phyloP scores from a whole-genome alignment of 2,797 vertebrate species.

The Protonibea diacanthus region DNA sequence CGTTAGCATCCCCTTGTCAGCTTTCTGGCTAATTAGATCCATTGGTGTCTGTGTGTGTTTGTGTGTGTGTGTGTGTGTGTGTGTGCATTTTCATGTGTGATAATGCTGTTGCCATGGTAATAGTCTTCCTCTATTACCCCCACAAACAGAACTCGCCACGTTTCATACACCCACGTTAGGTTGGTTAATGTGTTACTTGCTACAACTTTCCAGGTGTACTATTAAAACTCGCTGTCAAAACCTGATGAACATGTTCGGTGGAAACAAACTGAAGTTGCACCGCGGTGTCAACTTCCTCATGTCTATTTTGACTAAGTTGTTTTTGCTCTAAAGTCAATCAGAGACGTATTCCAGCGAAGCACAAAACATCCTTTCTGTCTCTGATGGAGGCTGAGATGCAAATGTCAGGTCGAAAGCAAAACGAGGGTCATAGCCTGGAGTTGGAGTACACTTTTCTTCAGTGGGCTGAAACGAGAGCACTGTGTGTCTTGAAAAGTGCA shows the following conservation, averaged over 20 bases:
- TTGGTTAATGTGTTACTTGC: slow-evolving; percentile 36
- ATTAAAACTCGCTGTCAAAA: neutral
- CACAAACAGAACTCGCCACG: slow-evolving; percentile 59
- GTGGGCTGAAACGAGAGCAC: slow-evolving; percentile 11
- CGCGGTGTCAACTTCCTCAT: neutral
- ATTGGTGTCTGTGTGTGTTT: slow-evolving; percentile 30
- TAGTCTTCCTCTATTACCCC: slow-evolving; percentile 67
- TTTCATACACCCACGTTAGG: slow-evolving; percentile 57
- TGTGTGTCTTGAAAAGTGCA: slow-evolving; percentile 27
- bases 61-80: slow-evolving; percentile 17
- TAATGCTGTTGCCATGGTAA: slow-evolving; percentile 76
- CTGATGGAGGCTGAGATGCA: slow-evolving; percentile 16
- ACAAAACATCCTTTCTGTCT: neutral
- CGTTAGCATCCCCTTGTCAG: slow-evolving; percentile 73
- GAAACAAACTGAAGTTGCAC: neutral
- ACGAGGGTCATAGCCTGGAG: slow-evolving; percentile 49
- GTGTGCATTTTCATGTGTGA: slow-evolving; percentile 47
- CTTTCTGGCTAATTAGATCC: slow-evolving; percentile 78
- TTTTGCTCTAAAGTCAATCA: neutral
- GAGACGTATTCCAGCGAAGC: neutral
- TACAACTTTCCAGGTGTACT: slow-evolving; percentile 1
- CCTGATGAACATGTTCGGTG: neutral
- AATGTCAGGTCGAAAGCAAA: slow-evolving; percentile 32
- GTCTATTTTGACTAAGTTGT: neutral
- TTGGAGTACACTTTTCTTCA: slow-evolving; percentile 9